Base-by-base conservation (phyloP, 2,888 invertebrate species). In the Drosophila neonasuta region DNA sequence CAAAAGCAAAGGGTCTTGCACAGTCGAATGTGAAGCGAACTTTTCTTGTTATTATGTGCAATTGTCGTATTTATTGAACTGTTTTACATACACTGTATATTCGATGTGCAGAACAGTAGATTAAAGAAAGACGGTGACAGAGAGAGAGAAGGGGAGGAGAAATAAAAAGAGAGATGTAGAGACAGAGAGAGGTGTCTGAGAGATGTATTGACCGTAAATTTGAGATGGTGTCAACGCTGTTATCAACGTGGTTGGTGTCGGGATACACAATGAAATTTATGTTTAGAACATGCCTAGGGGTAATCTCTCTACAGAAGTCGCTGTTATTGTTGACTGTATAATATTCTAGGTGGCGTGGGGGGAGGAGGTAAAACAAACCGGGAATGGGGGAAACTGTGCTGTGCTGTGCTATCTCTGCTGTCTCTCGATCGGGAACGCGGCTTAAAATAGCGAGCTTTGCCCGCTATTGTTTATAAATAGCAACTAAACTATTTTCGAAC, bases 381-480 rank as follows among this genome's bases (percentile, higher is more conserved):
- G 29, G 42, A 55, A 56, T 34, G 42, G 24, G 24, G 24, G 24
- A 24, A 24, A 20, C 20, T 20, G 20, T 20, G 20, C 24, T 24
- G 24, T 5, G 6, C 24, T 24, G 24, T 24, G 24, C 24, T 24
- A 24, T 24, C 24, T 24, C 24, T 39, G 36, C n/a, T 39, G 11
- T 41, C 13, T 32, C 13, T 36, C 32, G 17, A 41, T 5, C 24
- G 36, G 11, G 32, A 56, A 15, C 51, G 17, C 24, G 20, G 13
- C 63, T 69, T 74, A 13, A 73, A 61, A 73, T 73, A 73, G 54
- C 15, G 41, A 6, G 24, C 10, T 46, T 24, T 24, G 49, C 11
- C 11, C 50, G 15, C 49, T 30, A 11, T 45, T 24, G 8, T 51
- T 39, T 57, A 75, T 57, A 64, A 74, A 72, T 72, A 72, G 39